phyloP scores from a whole-genome alignment of 1,140 invertebrate species.

The Apis laboriosa region DNA sequence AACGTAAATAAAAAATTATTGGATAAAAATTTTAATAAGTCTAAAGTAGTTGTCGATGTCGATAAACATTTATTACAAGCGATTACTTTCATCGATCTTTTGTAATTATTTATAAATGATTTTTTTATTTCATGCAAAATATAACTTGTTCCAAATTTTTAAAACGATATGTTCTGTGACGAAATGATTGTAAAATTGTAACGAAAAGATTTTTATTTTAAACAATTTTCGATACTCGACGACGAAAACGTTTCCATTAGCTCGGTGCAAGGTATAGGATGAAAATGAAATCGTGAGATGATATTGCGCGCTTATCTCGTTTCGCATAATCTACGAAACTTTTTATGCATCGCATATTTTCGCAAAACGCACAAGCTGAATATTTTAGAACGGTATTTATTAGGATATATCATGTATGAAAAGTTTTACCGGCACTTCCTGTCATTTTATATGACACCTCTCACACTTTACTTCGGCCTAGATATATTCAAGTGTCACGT shows the following conservation, averaged over 20 bases:
- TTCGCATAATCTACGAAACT: neutral
- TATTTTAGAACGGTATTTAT: conserved; percentile 45
- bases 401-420: conserved; percentile 38
- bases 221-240: neutral
- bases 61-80: too few species aligned
- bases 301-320: neutral
- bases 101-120: too few species aligned
- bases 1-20: neutral
- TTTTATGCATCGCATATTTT: neutral
- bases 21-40: too few species aligned
- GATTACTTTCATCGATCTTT: too few species aligned
- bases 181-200: neutral
- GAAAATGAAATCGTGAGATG: conserved; percentile 11
- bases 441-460: conserved; percentile 30
- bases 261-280: neutral
- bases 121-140: too few species aligned
- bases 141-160: too few species aligned
- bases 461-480: conserved; percentile 20
- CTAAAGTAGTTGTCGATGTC: too few species aligned
- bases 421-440: conserved; percentile 28
- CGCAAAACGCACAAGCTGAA: conserved; percentile 9
- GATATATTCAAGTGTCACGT: conserved; percentile 21
- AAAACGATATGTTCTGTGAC: too few species aligned
- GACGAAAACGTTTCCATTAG: neutral
- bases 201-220: neutral